phyloP scores from a whole-genome alignment of 2,113 vertebrate species.

The Dendrocopos noguchii region DNA sequence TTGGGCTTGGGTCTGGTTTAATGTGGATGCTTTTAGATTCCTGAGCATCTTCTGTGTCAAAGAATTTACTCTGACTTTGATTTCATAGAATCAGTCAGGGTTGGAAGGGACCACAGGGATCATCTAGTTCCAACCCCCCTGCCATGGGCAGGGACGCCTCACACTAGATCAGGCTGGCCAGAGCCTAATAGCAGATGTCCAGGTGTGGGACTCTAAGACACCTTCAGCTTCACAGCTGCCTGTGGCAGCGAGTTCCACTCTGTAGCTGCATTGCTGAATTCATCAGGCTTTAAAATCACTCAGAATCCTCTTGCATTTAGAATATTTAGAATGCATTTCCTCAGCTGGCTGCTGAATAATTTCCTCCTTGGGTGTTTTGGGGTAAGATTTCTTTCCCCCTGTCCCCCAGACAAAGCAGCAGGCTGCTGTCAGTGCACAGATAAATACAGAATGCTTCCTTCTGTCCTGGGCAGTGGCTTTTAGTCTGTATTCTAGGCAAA shows the following conservation, averaged over 20 bases:
- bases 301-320: neutral
- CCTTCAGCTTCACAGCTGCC: neutral
- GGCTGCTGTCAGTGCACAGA: neutral
- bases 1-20: neutral
- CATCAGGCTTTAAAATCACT: neutral
- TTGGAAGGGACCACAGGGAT: too few relatives aligned
- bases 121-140: too few relatives aligned
- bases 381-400: neutral
- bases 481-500: neutral
- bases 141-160: too few relatives aligned
- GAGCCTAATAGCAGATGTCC: neutral
- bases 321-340: neutral
- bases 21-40: neutral
- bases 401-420: neutral
- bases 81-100: neutral
- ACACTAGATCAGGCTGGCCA: too few relatives aligned
- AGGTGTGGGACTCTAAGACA: neutral
- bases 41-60: neutral
- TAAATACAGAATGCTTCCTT: neutral
- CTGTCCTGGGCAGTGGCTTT: neutral
- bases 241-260: neutral
- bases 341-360: neutral
- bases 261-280: neutral
- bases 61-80: neutral
- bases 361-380: accelerated